A percentile compares a stretch with the other conserved stretches of the same genome.
These are phyloP conservation scores for Cenopis cana DNA, from an alignment of 2,888 invertebrate species.

Conservation along the genomic window DNA sequence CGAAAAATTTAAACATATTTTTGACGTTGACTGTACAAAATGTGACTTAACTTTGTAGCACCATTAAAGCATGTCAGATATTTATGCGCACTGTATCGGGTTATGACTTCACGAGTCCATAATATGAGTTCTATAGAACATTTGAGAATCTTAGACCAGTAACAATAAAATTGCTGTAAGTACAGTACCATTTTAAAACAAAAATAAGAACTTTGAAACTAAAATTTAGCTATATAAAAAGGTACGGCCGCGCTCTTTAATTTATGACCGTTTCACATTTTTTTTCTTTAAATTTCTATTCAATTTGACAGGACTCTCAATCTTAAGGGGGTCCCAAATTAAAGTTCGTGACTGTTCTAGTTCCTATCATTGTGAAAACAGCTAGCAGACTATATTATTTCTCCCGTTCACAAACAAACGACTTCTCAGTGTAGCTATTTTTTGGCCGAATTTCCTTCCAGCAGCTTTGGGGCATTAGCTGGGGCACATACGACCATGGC, in stretches of 20 bases:
- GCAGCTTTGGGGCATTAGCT: too few species aligned
- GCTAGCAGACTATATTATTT: constrained; percentile 19
- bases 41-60: neutral
- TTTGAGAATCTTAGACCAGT: neutral
- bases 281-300: too few species aligned
- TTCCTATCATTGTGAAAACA: neutral
- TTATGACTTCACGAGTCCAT: too few species aligned
- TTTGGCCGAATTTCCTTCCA: too few species aligned
- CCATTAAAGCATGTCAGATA: neutral
- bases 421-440: neutral
- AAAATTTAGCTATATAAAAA: too few species aligned
- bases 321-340: too few species aligned
- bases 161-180: neutral
- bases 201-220: neutral
- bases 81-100: neutral
- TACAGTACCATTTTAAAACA: neutral
- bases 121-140: neutral
- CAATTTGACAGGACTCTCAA: too few species aligned
- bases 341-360: neutral
- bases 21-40: too few species aligned
- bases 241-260: too few species aligned
- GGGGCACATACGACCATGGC: neutral
- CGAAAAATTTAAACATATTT: too few species aligned
- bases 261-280: too few species aligned
- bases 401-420: constrained; percentile 14